Evolutionary conservation across 2,113 vertebrate genomes (phyloP).

Genomic region (Plecotus auritus): DNA sequence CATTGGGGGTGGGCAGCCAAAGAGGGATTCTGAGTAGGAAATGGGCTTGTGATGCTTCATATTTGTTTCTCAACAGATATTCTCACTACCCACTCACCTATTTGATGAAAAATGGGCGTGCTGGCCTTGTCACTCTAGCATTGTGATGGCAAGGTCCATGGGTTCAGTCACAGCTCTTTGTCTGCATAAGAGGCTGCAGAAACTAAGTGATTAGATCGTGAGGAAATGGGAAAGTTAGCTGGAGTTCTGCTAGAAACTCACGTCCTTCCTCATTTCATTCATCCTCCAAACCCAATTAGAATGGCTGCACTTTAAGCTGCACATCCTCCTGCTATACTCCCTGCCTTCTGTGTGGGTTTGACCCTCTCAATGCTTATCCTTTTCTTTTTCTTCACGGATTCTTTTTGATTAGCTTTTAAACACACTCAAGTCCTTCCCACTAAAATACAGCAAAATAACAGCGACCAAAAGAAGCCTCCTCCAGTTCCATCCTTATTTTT

Average conservation of each 20-base stretch:
- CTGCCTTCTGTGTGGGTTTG: neutral
- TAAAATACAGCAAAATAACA: neutral
- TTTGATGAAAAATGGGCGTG: neutral
- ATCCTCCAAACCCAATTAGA: neutral
- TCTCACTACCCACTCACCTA: neutral
- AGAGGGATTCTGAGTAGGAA: neutral
- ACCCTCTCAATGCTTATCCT: neutral
- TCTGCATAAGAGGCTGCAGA: neutral
- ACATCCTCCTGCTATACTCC: neutral
- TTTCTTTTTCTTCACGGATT: neutral
- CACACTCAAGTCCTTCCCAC: neutral
- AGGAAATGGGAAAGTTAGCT: neutral
- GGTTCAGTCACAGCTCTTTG: neutral
- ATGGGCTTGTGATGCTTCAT: neutral
- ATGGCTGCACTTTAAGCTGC: neutral
- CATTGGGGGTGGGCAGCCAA: neutral
- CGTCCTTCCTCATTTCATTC: neutral
- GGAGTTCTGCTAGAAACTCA: neutral
- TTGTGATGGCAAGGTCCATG: accelerated
- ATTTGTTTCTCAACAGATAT: neutral
- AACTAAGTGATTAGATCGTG: neutral
- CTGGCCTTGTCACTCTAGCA: neutral
- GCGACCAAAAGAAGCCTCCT: neutral
- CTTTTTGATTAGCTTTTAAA: conserved; percentile 9
- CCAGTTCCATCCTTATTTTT: neutral